Evolutionary conservation across 2,113 vertebrate genomes (phyloP).

Genomic region (Hystrix brachyura): DNA sequence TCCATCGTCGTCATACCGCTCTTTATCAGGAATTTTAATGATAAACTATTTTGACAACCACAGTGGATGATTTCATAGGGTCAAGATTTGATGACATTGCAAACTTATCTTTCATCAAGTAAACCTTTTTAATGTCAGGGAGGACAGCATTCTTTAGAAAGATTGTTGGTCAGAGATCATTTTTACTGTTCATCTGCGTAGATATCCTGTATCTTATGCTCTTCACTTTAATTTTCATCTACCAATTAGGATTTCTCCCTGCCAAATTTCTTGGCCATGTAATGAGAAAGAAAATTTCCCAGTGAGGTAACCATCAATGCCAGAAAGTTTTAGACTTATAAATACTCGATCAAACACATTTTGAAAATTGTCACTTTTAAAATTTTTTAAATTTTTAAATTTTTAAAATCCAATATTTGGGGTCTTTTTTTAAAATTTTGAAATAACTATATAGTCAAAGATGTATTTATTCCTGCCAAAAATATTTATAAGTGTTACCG

Average conservation of each 20-base stretch:
- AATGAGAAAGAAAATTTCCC: slow-evolving; percentile 88
- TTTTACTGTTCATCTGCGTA: slow-evolving; percentile 92
- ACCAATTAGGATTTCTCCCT: slow-evolving; percentile 90
- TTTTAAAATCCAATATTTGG: slow-evolving; percentile 93
- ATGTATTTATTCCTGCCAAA: slow-evolving; percentile 89
- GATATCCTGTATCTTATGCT: slow-evolving; percentile 86
- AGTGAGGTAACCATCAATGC: slow-evolving; percentile 87
- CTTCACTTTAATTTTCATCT: slow-evolving; percentile 83
- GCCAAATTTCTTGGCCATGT: slow-evolving; percentile 90
- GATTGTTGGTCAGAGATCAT: slow-evolving; percentile 91
- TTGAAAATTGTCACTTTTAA: slow-evolving; percentile 86
- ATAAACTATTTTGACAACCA: slow-evolving; percentile 82
- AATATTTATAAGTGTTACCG: slow-evolving; percentile 90
- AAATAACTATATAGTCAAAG: slow-evolving; percentile 93
- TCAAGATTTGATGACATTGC: slow-evolving; percentile 67
- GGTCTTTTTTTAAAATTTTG: slow-evolving; percentile 92
- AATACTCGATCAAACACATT: slow-evolving; percentile 90
- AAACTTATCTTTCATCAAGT: slow-evolving; percentile 83
- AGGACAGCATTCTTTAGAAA: slow-evolving; percentile 87
- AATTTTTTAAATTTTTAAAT: slow-evolving; percentile 93
- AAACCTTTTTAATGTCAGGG: slow-evolving; percentile 83
- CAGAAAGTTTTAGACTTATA: slow-evolving; percentile 91
- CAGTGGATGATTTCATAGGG: slow-evolving; percentile 82
- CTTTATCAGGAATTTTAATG: slow-evolving; percentile 83
- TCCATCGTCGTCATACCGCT: slow-evolving; percentile 16